Percentiles rank a stretch among this genome's conserved stretches.
These are phyloP conservation scores for Eptatretus burgeri DNA, from an alignment of 2,113 vertebrate species.

Conservation along the genomic window DNA sequence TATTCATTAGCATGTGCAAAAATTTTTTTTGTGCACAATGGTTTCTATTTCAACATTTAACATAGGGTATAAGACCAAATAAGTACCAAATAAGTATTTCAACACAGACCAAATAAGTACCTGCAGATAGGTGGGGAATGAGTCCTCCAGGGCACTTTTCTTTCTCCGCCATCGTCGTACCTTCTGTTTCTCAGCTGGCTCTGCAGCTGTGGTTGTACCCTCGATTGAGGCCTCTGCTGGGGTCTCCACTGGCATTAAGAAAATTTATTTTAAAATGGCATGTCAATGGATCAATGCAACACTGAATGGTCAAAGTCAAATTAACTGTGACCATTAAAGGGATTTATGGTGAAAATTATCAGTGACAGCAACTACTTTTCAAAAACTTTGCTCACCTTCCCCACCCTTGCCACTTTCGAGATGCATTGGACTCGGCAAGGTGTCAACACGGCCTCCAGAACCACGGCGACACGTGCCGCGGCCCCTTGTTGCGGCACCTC, in stretches of 20 bases:
- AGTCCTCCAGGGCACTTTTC: slow-evolving; percentile 83
- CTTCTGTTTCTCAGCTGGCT: slow-evolving; percentile 56
- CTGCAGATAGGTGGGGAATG: slow-evolving; percentile 71
- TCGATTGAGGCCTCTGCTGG: slow-evolving; percentile 31
- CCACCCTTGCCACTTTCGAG: background rate
- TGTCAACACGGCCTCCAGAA: background rate
- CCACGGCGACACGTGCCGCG: slow-evolving; percentile 1
- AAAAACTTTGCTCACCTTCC: background rate
- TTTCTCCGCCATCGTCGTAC: slow-evolving; percentile 73
- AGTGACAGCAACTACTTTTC: too few relatives aligned
- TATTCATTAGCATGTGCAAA: too few relatives aligned
- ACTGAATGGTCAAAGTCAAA: too few relatives aligned
- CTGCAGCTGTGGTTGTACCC: slow-evolving; percentile 22
- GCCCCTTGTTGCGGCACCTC: slow-evolving; percentile 20
- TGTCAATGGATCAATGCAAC: too few relatives aligned
- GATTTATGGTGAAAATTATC: too few relatives aligned
- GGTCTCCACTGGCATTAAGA: slow-evolving; percentile 17
- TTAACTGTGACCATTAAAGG: too few relatives aligned
- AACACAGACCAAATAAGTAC: too few relatives aligned
- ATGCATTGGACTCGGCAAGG: background rate
- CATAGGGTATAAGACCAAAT: too few relatives aligned
- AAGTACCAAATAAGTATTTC: too few relatives aligned
- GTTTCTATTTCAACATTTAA: too few relatives aligned
- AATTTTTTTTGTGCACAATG: too few relatives aligned
- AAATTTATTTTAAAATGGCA: background rate